A percentile compares a stretch with the other conserved stretches of the same genome.
These are phyloP conservation scores for Microplitis manilae DNA, from an alignment of 2,888 invertebrate species.

Conservation along the genomic window DNA sequence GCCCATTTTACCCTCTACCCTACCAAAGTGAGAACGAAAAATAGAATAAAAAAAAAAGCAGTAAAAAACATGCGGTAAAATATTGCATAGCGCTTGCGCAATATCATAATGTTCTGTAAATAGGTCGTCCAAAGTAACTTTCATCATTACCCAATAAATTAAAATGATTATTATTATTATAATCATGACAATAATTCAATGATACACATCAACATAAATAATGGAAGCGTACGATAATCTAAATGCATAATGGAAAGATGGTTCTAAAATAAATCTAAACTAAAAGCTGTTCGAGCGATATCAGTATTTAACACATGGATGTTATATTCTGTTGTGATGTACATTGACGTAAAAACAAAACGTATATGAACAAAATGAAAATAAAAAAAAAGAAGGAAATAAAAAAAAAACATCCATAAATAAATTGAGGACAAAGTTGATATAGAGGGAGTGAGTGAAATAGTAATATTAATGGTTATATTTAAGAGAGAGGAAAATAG, in stretches of 20 bases:
- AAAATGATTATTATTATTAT: neutral
- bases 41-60: neutral
- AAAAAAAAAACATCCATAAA: neutral
- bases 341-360: neutral
- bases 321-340: neutral
- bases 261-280: neutral
- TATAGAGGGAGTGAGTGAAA: neutral
- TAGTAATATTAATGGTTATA: neutral
- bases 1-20: neutral
- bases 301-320: neutral
- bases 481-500: neutral
- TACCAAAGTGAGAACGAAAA: neutral
- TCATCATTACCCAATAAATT: neutral
- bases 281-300: neutral
- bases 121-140: constrained; percentile 7
- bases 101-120: neutral
- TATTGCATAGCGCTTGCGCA: constrained; percentile 26
- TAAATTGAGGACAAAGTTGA: neutral
- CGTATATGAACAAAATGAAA: neutral
- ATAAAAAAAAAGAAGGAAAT: neutral
- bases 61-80: constrained; percentile 12
- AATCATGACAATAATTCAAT: neutral
- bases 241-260: neutral
- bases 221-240: neutral
- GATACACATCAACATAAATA: too few species aligned